Conservation (phyloP, 1,140 invertebrate genomes). For the Nebria ingens region DNA sequence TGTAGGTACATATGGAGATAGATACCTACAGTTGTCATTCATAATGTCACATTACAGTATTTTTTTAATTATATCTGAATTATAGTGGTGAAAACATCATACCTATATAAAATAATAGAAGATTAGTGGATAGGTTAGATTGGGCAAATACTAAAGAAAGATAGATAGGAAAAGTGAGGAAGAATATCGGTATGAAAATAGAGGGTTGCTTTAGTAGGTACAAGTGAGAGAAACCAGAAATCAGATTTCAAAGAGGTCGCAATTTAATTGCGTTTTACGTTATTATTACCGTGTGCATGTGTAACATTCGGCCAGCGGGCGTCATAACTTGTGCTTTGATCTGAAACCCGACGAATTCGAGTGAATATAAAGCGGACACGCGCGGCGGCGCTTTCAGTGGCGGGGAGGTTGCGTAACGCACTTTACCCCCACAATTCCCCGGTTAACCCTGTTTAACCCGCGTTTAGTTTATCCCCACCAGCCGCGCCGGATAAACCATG, state of each 20-base stretch:
- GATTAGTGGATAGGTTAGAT: no score
- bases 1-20: no score
- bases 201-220: background rate
- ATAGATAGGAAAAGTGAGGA: no score
- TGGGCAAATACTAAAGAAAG: no score
- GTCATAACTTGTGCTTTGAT: background rate
- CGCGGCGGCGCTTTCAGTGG: background rate
- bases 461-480: background rate
- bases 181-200: no score
- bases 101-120: no score
- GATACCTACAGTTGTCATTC: no score
- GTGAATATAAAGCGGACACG: background rate
- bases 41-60: no score
- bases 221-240: slow-evolving; percentile 15
- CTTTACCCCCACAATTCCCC: slow-evolving; percentile 13
- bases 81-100: no score
- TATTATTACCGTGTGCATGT: slow-evolving; percentile 21
- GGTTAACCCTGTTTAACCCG: slow-evolving; percentile 18
- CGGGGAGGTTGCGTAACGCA: background rate
- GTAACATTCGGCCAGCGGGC: slow-evolving; percentile 19
- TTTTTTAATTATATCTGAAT: no score
- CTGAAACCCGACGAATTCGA: background rate
- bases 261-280: slow-evolving; percentile 22
- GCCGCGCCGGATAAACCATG: background rate
- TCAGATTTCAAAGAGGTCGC: slow-evolving; percentile 21